phyloP scores from a whole-genome alignment of 2,888 invertebrate genomes.

The Ryuthela nishihirai region DNA sequence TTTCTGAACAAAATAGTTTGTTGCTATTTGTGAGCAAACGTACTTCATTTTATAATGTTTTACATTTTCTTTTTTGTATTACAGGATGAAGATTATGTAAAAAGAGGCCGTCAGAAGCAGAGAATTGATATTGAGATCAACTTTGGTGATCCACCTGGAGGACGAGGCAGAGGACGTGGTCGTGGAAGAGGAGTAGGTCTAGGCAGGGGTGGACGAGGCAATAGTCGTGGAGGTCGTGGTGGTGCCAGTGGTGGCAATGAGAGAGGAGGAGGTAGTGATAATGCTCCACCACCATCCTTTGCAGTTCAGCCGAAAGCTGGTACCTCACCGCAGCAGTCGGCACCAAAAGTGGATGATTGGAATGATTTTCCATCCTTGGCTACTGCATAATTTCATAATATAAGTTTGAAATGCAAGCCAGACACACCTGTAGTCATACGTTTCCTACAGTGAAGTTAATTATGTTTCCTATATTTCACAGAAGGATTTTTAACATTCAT shows the following conservation, averaged over 20 bases:
- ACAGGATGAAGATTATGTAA: slow-evolving; percentile 33
- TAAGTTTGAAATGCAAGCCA: no score
- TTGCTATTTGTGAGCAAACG: no score
- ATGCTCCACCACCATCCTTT: slow-evolving; percentile 18
- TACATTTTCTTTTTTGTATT: no score
- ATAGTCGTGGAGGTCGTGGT: slow-evolving; percentile 11
- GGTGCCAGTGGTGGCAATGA: slow-evolving; percentile 27
- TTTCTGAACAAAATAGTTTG: no score
- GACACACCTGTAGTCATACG: no score
- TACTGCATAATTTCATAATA: slow-evolving; percentile 30
- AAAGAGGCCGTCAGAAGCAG: slow-evolving; percentile 70
- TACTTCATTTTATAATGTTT: no score
- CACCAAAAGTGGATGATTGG: slow-evolving; percentile 73
- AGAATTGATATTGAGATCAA: slow-evolving; percentile 82
- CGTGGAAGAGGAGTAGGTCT: slow-evolving; percentile 21
- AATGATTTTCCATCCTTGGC: slow-evolving; percentile 89
- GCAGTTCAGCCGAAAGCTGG: no score
- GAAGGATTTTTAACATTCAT: no score
- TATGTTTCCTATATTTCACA: no score
- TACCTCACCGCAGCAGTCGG: slow-evolving; percentile 18
- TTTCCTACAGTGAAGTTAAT: no score
- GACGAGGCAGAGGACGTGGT: slow-evolving; percentile 21
- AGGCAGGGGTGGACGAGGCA: slow-evolving; percentile 4
- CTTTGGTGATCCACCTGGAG: slow-evolving; percentile 56
- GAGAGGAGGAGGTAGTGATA: slow-evolving; percentile 47